These are phyloP conservation scores for Salmo trutta DNA, from an alignment of 2,797 vertebrate genomes.

Conservation along the genomic window DNA sequence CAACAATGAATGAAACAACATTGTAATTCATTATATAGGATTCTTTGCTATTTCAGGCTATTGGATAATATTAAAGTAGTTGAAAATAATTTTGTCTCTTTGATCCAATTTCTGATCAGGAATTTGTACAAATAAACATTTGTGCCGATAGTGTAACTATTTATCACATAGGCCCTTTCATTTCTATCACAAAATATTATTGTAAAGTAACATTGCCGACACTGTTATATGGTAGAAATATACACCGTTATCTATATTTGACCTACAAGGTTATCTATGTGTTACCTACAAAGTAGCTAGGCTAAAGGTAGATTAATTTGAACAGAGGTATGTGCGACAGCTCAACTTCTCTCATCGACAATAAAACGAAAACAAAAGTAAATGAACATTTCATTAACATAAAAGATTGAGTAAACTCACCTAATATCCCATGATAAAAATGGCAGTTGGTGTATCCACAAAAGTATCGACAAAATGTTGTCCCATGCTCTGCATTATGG, in stretches of 20 bases:
- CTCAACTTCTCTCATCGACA: neutral
- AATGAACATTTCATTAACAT: neutral
- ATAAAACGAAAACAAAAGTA: constrained; percentile 7
- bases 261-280: neutral
- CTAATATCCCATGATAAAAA: constrained; percentile 50
- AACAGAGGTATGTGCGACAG: neutral
- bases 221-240: neutral
- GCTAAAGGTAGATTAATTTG: neutral
- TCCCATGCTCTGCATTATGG: constrained; percentile 54
- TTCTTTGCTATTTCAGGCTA: neutral
- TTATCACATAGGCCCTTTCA: neutral
- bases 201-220: neutral
- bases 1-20: neutral
- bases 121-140: neutral
- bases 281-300: neutral
- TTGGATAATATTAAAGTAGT: neutral
- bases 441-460: constrained; percentile 26
- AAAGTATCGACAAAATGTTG: constrained; percentile 50
- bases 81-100: neutral
- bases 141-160: neutral
- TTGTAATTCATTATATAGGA: neutral
- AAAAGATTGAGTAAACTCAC: constrained; percentile 54
- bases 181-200: neutral
- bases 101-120: neutral
- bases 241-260: neutral